Evolutionary conservation across 2,888 invertebrate species (phyloP).

Genomic region (Lepidonotus clava): DNA sequence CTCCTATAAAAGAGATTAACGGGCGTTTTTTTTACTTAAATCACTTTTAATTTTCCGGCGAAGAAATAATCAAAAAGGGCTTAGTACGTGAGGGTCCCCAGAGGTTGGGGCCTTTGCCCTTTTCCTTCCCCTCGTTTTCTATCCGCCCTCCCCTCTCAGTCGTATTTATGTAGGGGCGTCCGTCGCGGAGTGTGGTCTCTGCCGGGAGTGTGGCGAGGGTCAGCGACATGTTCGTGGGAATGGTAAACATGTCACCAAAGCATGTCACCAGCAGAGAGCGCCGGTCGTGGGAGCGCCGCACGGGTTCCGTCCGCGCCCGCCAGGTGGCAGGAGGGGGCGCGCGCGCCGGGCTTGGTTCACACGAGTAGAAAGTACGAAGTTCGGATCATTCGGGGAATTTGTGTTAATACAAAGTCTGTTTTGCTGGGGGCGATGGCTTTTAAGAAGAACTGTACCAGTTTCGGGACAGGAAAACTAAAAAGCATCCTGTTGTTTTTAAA

Average conservation of each 20-base stretch:
- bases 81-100: too few species aligned
- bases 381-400: neutral
- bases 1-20: too few species aligned
- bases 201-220: neutral
- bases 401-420: too few species aligned
- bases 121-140: too few species aligned
- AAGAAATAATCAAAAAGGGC: too few species aligned
- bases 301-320: neutral
- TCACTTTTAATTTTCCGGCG: too few species aligned
- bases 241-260: slow-evolving; percentile 12
- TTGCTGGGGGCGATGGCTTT: too few species aligned
- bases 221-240: neutral
- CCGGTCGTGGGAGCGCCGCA: neutral
- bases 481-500: too few species aligned
- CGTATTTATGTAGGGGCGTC: neutral
- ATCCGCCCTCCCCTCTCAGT: neutral
- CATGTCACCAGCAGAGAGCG: neutral
- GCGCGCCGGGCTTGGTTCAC: neutral
- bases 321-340: neutral
- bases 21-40: too few species aligned
- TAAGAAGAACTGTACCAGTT: too few species aligned
- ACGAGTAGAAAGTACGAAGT: neutral
- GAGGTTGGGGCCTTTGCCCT: too few species aligned
- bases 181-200: neutral
- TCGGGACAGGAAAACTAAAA: too few species aligned